Evolutionary conservation across 2,888 invertebrate genomes (phyloP), one percentile per base, ranked within the genome.

Genomic region (Epicampocera succincta): DNA sequence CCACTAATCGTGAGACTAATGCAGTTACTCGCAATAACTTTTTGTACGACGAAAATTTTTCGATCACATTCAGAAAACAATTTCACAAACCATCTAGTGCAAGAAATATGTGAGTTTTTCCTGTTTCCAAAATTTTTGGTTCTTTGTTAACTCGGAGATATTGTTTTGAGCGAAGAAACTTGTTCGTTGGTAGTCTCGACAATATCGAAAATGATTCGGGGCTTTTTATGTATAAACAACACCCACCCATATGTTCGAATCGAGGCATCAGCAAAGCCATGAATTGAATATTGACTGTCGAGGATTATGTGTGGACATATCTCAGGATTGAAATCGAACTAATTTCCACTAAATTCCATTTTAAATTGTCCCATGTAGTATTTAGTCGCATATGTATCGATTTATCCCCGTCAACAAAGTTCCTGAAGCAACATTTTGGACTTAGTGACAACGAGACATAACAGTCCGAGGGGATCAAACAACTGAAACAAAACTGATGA

Each of bases 391-490:
- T 15, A 15, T 50, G 72, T 48, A 72, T 61, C 13, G 48, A 48
- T 50, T 60, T 61, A 50, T 60, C 61, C 61, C 72, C 60, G 38
- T 50, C 72, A 38, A 72, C 72, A 50, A 33, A 58, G 21, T 44
- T 61, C 61, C 44, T 61, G 61, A n/a, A 44, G 11, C 1, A 61
- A 25, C 2, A 44, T 61, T 44, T 44, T 61, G 11, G 61, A 19
- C 21, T 42, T 61, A 9, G 44, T 44, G 4, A 61, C 25, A 12
- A 33, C 33, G 9, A 15, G 33, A 6, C 9, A 15, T 15, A 29
- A 33, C 15, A 33, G 9, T n/a, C 54, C 29, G 33, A 56, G 54
- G 46, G 54, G 29, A 13, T 15, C 1, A 48, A 48, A 48, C 1
- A 42, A 42, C 3, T 13, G 11, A 42, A 8, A 42, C 3, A 9